Evolutionary conservation across 2,888 invertebrate species (phyloP).

Genomic region (Phragmatobia fuliginosa): DNA sequence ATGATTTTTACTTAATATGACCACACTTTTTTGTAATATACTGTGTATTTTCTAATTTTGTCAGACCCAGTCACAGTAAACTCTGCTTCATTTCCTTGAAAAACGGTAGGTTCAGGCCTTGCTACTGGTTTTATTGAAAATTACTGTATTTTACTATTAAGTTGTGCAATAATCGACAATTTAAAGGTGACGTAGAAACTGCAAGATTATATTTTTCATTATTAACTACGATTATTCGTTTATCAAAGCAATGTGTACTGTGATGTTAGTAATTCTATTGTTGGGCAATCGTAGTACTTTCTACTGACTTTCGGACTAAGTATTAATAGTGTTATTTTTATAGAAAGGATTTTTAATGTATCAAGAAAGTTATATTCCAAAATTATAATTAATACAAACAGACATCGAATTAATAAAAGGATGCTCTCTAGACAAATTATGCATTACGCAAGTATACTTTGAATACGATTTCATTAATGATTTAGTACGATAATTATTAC

Average conservation of each 20-base stretch:
- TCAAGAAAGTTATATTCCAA: background rate
- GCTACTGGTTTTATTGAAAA: background rate
- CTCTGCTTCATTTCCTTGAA: constrained; percentile 1
- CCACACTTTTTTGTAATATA: background rate
- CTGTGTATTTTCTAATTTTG: background rate
- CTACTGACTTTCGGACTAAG: background rate
- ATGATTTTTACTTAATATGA: background rate
- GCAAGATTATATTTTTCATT: background rate
- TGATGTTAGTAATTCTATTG: background rate
- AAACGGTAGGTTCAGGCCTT: background rate
- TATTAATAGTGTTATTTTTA: background rate
- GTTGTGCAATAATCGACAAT: background rate
- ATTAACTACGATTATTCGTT: background rate
- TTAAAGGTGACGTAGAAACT: background rate
- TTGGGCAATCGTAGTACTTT: background rate
- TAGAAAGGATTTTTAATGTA: background rate
- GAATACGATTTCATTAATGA: background rate
- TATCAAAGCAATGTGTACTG: background rate
- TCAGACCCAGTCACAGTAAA: background rate
- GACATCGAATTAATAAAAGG: background rate
- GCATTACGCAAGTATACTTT: background rate
- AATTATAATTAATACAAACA: background rate
- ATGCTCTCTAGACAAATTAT: background rate
- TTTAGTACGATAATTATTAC: background rate
- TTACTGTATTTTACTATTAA: background rate